Conservation (phyloP, 1,140 invertebrate genomes). For the Calliopsis andreniformis region DNA sequence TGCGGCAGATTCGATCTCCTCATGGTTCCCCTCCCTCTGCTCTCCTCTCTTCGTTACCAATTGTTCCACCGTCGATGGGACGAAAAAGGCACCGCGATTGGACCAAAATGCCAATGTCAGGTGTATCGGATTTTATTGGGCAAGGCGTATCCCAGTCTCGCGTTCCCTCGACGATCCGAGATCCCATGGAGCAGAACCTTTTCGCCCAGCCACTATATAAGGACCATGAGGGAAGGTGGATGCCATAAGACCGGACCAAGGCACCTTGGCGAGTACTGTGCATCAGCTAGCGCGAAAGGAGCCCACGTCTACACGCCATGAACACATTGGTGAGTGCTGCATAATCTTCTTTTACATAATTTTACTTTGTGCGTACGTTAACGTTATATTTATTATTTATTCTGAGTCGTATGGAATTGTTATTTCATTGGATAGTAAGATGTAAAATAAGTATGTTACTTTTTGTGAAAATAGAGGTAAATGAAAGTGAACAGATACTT, state of each 20-base stretch:
- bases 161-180: conserved; percentile 29
- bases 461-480: too few species aligned
- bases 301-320: conserved; percentile 59
- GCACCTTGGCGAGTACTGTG: conserved; percentile 71
- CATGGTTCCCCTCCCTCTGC: background rate
- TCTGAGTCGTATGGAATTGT: too few species aligned
- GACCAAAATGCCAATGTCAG: conserved; percentile 65
- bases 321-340: conserved; percentile 63
- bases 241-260: conserved; percentile 52
- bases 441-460: too few species aligned
- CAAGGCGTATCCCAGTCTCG: conserved; percentile 43
- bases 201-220: conserved; percentile 63
- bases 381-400: too few species aligned
- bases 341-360: background rate
- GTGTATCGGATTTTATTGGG: conserved; percentile 55
- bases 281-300: conserved; percentile 64
- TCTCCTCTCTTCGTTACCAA: background rate
- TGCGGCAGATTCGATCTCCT: conserved; percentile 13
- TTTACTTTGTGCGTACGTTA: too few species aligned
- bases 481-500: too few species aligned
- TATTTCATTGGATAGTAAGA: too few species aligned
- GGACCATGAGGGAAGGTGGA: conserved; percentile 41
- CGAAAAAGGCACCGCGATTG: background rate
- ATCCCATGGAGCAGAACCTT: conserved; percentile 39
- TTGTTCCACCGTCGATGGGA: background rate